phyloP scores from a whole-genome alignment of 1,140 invertebrate species.

The Drosophila parvula region DNA sequence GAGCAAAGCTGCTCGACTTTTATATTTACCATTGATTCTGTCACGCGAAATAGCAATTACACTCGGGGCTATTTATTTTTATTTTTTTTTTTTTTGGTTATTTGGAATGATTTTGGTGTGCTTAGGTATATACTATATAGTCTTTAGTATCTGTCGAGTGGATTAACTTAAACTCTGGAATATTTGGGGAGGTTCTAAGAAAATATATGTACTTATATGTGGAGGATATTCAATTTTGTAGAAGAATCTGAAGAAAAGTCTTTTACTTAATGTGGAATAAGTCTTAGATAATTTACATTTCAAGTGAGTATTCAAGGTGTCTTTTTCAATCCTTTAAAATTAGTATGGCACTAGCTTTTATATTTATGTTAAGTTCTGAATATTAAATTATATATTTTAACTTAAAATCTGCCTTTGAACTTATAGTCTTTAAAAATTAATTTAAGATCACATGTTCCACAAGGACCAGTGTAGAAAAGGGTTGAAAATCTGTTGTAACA shows the following conservation, averaged over 20 bases:
- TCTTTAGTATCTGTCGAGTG: background rate
- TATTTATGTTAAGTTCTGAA: background rate
- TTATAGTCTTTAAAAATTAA: background rate
- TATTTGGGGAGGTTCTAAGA: no score
- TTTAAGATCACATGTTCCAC: background rate
- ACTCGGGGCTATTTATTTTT: background rate
- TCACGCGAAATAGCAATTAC: slow-evolving; percentile 10
- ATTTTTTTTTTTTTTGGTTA: background rate
- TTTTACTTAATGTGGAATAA: background rate
- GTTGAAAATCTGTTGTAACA: no score
- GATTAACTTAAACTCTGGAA: background rate
- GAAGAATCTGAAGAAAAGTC: background rate
- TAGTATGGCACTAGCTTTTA: background rate
- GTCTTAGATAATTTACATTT: background rate
- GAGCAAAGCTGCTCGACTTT: slow-evolving; percentile 15
- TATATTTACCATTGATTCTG: slow-evolving; percentile 12
- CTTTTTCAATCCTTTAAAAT: no score
- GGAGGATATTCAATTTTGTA: no score
- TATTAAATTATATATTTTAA: no score
- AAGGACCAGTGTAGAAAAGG: background rate
- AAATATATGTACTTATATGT: background rate
- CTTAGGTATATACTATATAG: background rate
- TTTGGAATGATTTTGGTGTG: background rate
- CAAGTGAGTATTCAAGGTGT: background rate
- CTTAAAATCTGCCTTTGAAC: no score